Conservation (phyloP, 1,140 invertebrate species). For the Penaeus vannamei region DNA sequence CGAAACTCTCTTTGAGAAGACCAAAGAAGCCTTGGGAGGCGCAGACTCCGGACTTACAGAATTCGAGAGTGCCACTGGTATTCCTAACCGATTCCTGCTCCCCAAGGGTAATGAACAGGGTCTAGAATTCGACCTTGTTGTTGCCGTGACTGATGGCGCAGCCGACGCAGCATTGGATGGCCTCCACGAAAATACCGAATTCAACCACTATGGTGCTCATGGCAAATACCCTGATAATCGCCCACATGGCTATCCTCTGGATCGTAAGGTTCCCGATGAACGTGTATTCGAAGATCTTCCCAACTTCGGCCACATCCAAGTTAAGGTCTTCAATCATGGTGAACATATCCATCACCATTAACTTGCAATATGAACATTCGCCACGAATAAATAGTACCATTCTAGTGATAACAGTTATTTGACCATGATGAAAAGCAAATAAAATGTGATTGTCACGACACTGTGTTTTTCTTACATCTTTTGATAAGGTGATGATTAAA, state of each 20-base stretch:
- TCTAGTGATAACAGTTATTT: too few species aligned
- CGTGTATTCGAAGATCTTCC: slow-evolving; percentile 10
- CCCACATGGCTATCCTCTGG: slow-evolving; percentile 42
- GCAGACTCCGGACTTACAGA: not conserved
- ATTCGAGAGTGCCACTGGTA: slow-evolving; percentile 32
- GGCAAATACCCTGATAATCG: slow-evolving; percentile 35
- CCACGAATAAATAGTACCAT: too few species aligned
- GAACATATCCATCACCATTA: not conserved
- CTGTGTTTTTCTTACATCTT: too few species aligned
- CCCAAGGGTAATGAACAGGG: slow-evolving; percentile 44
- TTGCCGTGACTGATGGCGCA: slow-evolving; percentile 34
- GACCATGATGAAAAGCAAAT: too few species aligned
- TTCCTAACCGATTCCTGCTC: slow-evolving; percentile 51
- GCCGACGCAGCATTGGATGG: slow-evolving; percentile 17
- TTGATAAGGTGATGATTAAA: too few species aligned
- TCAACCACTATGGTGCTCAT: slow-evolving; percentile 17
- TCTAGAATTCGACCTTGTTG: slow-evolving; percentile 28
- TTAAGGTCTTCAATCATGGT: slow-evolving; percentile 27
- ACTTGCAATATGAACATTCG: too few species aligned
- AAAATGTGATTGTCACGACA: too few species aligned
- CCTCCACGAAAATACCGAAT: not conserved
- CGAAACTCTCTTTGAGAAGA: slow-evolving; percentile 22
- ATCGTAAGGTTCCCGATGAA: slow-evolving; percentile 36
- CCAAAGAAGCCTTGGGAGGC: slow-evolving; percentile 29
- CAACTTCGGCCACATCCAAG: slow-evolving; percentile 19